Evolutionary conservation across 2,888 invertebrate species (phyloP).

Genomic region (Pseudococcus jackbeardsleyi): DNA sequence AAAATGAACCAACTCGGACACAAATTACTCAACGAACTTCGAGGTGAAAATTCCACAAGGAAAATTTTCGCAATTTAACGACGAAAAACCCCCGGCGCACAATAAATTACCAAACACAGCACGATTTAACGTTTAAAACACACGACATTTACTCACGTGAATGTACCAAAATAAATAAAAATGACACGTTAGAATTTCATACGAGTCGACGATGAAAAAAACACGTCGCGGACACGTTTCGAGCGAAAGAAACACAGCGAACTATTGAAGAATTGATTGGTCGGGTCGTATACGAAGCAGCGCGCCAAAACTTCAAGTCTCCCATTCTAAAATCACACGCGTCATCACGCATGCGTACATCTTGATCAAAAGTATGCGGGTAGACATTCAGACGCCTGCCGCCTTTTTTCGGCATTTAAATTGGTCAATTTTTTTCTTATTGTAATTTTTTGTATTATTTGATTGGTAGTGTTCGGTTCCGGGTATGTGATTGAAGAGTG

Average conservation of each 20-base stretch:
- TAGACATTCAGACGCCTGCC: neutral
- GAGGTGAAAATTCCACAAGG: neutral
- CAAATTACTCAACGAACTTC: neutral
- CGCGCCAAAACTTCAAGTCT: constrained; percentile 27
- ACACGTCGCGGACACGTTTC: constrained; percentile 25
- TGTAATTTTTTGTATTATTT: neutral
- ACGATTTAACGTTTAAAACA: neutral
- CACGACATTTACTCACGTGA: constrained; percentile 13
- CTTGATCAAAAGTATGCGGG: neutral
- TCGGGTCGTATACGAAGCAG: constrained; percentile 19
- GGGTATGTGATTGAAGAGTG: neutral
- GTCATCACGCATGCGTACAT: constrained; percentile 19
- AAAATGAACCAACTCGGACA: neutral
- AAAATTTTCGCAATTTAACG: neutral
- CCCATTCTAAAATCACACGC: constrained; percentile 1
- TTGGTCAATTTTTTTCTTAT: neutral
- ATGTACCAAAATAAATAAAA: neutral
- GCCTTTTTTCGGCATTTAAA: neutral
- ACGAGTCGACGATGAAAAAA: neutral
- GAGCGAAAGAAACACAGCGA: neutral
- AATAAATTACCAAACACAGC: constrained; percentile 24
- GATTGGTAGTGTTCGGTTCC: neutral
- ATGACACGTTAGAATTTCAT: neutral
- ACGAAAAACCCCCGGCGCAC: neutral
- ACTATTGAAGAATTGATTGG: constrained; percentile 44